Evolutionary conservation across 2,888 invertebrate species (phyloP).

Genomic region (Rhagonycha lutea): DNA sequence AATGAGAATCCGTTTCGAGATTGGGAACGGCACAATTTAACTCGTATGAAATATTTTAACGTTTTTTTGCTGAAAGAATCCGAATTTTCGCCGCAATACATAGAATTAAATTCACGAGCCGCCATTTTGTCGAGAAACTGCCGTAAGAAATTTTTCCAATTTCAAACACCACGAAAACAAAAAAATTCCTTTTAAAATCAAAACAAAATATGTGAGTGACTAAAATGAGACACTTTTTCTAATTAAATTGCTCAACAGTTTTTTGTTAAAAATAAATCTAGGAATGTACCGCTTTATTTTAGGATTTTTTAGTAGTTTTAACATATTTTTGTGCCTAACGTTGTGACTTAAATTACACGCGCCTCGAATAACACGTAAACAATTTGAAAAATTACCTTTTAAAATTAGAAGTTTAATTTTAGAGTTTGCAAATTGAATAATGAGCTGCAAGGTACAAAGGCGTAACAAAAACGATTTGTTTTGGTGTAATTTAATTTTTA

Average conservation of each 20-base stretch:
- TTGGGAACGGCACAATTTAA: neutral
- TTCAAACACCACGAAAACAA: neutral
- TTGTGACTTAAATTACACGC: neutral
- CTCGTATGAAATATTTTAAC: neutral
- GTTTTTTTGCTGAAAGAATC: too few relatives aligned
- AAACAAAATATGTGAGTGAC: neutral
- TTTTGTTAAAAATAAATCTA: neutral
- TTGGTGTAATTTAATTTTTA: neutral
- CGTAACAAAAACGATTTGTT: neutral
- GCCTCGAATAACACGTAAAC: neutral
- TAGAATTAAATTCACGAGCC: neutral
- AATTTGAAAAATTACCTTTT: neutral
- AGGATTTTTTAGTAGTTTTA: neutral
- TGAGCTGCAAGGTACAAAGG: neutral
- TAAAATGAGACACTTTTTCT: neutral
- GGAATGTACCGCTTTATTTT: neutral
- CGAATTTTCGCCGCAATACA: too few relatives aligned
- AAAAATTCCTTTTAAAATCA: too few relatives aligned
- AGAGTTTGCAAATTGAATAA: neutral
- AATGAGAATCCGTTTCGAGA: neutral
- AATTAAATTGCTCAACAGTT: neutral
- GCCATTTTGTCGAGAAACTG: neutral
- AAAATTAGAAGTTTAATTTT: neutral
- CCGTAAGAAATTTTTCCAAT: neutral
- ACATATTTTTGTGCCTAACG: neutral